Evolutionary conservation across 2,888 invertebrate species (phyloP).

Genomic region (Strigamia maritima): DNA sequence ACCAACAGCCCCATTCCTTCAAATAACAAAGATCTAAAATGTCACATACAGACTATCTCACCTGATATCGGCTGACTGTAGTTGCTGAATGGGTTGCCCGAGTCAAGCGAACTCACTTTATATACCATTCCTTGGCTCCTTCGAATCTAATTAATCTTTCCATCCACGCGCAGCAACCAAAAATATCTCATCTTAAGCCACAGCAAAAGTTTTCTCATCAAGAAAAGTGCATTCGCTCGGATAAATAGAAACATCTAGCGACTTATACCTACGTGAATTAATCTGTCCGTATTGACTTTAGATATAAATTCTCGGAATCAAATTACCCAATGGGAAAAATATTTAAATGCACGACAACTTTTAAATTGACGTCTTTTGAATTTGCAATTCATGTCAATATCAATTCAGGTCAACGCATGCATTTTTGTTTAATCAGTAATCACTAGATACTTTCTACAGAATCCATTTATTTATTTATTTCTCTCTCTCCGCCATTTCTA

Average conservation of each 20-base stretch:
- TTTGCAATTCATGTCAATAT: constrained; percentile 1
- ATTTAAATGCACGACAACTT: neutral
- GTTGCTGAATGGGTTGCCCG: neutral
- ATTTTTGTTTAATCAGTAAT: neutral
- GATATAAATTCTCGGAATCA: neutral
- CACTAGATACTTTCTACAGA: neutral
- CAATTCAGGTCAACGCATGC: neutral
- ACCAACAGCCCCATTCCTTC: neutral
- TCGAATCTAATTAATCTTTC: neutral
- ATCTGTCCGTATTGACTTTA: neutral
- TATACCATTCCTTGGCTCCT: neutral
- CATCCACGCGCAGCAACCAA: neutral
- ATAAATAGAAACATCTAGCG: neutral
- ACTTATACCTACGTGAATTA: neutral
- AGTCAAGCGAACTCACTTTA: neutral
- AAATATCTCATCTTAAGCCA: neutral
- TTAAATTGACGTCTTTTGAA: neutral
- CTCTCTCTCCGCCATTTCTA: neutral
- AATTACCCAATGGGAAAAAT: neutral
- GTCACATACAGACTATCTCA: neutral
- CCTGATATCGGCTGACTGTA: neutral
- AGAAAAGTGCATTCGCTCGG: neutral
- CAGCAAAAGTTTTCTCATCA: neutral
- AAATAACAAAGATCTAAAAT: neutral
- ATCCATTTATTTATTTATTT: neutral